A percentile compares a stretch with the other conserved stretches of the same genome.
phyloP scores from a whole-genome alignment of 1,140 invertebrate species.

The Zaprionus davidi region DNA sequence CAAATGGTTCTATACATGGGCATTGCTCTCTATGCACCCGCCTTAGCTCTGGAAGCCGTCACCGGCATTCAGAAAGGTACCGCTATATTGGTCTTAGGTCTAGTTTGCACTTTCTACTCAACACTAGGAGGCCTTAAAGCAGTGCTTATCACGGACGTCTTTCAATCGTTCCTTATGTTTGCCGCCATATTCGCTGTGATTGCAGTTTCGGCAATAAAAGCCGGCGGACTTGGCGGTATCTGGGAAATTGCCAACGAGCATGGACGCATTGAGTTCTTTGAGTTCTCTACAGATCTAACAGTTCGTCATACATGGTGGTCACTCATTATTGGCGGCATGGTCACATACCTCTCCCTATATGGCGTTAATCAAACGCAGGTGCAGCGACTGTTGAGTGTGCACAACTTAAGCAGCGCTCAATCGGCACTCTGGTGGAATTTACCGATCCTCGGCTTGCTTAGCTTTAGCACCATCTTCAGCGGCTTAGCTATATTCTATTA shows the following conservation, averaged over 20 bases:
- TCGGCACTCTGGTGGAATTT: slow-evolving; percentile 88
- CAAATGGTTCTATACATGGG: slow-evolving; percentile 96
- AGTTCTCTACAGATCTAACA: slow-evolving; percentile 89
- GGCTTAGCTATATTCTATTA: slow-evolving; percentile 92
- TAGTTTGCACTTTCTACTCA: slow-evolving; percentile 94
- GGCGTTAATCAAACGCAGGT: slow-evolving; percentile 94
- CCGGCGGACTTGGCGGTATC: slow-evolving; percentile 88
- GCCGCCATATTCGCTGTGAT: slow-evolving; percentile 90
- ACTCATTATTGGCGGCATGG: slow-evolving; percentile 89
- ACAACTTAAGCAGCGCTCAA: slow-evolving; percentile 88
- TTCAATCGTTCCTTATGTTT: slow-evolving; percentile 93
- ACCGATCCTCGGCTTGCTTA: slow-evolving; percentile 88
- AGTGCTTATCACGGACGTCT: slow-evolving; percentile 94
- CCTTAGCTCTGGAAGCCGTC: slow-evolving; percentile 94
- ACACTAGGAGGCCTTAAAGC: slow-evolving; percentile 95
- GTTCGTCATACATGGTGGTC: slow-evolving; percentile 91
- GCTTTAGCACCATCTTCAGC: slow-evolving; percentile 89
- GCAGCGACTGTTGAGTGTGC: slow-evolving; percentile 92
- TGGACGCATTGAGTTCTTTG: slow-evolving; percentile 86
- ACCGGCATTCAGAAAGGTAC: slow-evolving; percentile 89
- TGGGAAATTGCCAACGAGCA: slow-evolving; percentile 88
- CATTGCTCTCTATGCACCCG: slow-evolving; percentile 96
- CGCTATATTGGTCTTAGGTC: slow-evolving; percentile 91
- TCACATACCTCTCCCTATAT: slow-evolving; percentile 91
- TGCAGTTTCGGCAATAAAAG: slow-evolving; percentile 87